A percentile compares a stretch with the other conserved stretches of the same genome.
These are phyloP conservation scores for Phrynocephalus versicolor DNA, from an alignment of 2,113 vertebrate genomes.

Conservation along the genomic window DNA sequence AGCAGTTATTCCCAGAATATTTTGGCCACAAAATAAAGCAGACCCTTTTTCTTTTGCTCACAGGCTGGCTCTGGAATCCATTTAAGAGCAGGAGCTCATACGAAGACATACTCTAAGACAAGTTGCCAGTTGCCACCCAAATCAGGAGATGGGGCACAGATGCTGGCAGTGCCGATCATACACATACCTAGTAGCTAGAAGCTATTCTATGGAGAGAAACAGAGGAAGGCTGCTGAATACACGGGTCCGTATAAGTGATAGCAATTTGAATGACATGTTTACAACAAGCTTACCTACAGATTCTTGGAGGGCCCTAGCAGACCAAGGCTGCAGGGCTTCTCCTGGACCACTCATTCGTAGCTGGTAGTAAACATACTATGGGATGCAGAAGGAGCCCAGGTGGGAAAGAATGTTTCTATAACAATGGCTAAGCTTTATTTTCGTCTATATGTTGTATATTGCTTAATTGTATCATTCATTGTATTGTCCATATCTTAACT, in stretches of 20 bases:
- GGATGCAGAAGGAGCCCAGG: too few relatives aligned
- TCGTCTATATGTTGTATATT: too few relatives aligned
- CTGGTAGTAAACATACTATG: too few relatives aligned
- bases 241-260: background rate
- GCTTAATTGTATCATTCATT: too few relatives aligned
- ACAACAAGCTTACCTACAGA: background rate
- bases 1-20: conserved; percentile 36
- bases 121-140: conserved; percentile 3
- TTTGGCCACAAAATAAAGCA: conserved; percentile 54
- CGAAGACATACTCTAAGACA: background rate
- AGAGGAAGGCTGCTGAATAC: background rate
- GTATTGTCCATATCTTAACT: too few relatives aligned
- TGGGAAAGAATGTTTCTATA: too few relatives aligned
- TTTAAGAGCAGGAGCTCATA: background rate
- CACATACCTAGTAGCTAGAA: background rate
- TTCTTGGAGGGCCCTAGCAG: background rate
- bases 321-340: background rate
- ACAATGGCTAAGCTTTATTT: too few relatives aligned
- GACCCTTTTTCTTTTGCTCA: conserved; percentile 18
- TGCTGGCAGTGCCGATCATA: background rate
- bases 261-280: background rate
- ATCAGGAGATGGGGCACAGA: background rate
- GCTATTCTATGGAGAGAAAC: background rate
- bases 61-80: background rate
- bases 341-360: background rate